These are phyloP conservation scores for Monodelphis domestica DNA, from an alignment of 2,797 vertebrate genomes.

Conservation along the genomic window DNA sequence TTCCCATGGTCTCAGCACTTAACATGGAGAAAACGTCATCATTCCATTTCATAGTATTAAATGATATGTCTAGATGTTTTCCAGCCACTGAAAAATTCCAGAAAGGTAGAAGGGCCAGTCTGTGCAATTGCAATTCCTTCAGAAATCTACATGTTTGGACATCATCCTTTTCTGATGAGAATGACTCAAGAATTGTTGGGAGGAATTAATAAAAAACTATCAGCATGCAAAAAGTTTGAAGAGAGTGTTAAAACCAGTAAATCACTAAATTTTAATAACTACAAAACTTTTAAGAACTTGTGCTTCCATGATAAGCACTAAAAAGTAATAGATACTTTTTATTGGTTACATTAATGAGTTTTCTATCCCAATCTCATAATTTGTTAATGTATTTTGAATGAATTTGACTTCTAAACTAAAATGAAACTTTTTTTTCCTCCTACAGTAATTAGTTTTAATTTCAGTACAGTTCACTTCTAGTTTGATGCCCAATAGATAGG, in stretches of 20 bases:
- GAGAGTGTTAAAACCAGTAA: neutral
- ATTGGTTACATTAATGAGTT: neutral
- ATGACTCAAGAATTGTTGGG: neutral
- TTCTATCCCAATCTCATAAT: neutral
- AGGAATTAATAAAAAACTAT: neutral
- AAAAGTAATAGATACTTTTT: neutral
- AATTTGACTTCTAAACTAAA: neutral
- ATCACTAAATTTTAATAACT: neutral
- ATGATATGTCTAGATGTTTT: neutral
- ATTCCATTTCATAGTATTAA: neutral
- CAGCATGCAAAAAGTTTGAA: neutral
- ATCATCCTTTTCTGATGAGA: neutral
- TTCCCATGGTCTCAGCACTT: neutral
- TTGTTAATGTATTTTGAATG: slow-evolving; percentile 38
- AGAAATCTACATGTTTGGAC: neutral
- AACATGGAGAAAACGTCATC: neutral
- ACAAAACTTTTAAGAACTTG: too few relatives aligned
- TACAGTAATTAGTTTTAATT: slow-evolving; percentile 45
- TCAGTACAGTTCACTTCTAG: slow-evolving; percentile 33
- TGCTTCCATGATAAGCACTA: neutral
- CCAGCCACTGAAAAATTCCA: neutral
- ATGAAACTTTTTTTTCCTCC: neutral
- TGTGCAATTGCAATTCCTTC: neutral
- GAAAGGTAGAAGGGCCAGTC: neutral
- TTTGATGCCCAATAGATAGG: slow-evolving; percentile 58